Conservation (phyloP, 2,888 invertebrate species). For the Corbicula japonica region DNA sequence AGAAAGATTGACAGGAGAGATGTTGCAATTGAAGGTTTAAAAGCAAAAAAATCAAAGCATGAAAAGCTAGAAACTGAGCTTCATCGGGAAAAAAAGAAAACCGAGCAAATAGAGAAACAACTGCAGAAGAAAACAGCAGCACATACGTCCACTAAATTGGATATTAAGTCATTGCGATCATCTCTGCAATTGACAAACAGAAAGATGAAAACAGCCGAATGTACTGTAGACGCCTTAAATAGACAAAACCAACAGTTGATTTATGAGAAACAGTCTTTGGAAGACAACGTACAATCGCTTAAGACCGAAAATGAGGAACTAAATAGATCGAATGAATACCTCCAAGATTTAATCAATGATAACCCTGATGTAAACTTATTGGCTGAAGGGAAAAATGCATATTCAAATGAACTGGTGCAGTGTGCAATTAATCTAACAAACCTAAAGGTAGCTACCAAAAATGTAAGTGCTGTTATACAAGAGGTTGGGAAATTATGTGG, state of each 20-base stretch:
- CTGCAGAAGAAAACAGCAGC: too few relatives aligned
- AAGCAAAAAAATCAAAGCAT: too few relatives aligned
- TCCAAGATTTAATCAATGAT: conserved; percentile 19
- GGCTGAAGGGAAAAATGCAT: conserved; percentile 6
- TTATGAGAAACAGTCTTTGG: conserved; percentile 15
- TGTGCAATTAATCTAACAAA: conserved; percentile 56
- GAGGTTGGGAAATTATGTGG: conserved; percentile 43
- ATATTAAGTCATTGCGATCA: conserved; percentile 30
- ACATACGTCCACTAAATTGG: too few relatives aligned
- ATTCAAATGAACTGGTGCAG: conserved; percentile 18
- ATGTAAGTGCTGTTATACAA: conserved; percentile 49
- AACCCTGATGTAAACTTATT: conserved; percentile 20
- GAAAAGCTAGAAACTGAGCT: too few relatives aligned
- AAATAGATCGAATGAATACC: conserved; percentile 19
- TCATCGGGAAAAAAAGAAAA: too few relatives aligned
- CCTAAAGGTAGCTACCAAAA: conserved; percentile 46
- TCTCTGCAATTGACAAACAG: conserved; percentile 1
- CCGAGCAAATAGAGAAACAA: too few relatives aligned
- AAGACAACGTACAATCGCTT: conserved; percentile 5
- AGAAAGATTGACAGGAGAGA: conserved; percentile 34
- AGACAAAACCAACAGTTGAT: background rate
- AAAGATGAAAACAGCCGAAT: background rate
- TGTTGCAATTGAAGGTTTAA: too few relatives aligned
- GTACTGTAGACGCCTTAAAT: too few relatives aligned
- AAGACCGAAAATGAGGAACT: conserved; percentile 10